These are phyloP conservation scores for Antheraea mylitta DNA, from an alignment of 1,140 invertebrate genomes.

Conservation along the genomic window DNA sequence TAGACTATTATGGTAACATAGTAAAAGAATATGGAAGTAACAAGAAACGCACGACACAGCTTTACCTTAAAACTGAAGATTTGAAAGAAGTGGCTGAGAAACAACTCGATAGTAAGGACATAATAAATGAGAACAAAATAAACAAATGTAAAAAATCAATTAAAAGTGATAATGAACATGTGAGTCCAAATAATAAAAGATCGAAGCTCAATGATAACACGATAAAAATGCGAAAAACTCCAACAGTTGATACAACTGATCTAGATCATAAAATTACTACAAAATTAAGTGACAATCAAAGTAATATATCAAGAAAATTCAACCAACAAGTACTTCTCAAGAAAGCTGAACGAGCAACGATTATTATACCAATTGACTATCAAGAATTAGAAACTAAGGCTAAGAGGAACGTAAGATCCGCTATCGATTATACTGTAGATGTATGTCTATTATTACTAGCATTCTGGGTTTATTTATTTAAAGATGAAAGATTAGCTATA, in stretches of 20 bases:
- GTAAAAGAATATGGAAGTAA: constrained; percentile 83
- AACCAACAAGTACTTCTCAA: constrained; percentile 53
- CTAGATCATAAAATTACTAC: constrained; percentile 31
- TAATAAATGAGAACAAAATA: constrained; percentile 16
- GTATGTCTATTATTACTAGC: constrained; percentile 85
- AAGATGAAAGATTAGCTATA: constrained; percentile 86
- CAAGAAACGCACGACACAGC: constrained; percentile 76
- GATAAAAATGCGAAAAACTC: constrained; percentile 24
- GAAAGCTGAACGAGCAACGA: constrained; percentile 64
- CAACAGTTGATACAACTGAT: constrained; percentile 20
- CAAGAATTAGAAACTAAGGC: constrained; percentile 79
- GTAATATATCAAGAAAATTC: constrained; percentile 48
- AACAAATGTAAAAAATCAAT: constrained; percentile 23
- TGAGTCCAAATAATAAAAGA: constrained; percentile 28
- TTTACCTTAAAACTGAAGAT: constrained; percentile 83
- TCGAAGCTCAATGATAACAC: constrained; percentile 23
- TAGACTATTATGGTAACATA: constrained; percentile 90
- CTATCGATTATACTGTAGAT: constrained; percentile 85
- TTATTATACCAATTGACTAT: constrained; percentile 74
- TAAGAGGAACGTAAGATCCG: constrained; percentile 82
- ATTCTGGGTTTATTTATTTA: constrained; percentile 88
- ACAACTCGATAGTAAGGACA: constrained; percentile 39
- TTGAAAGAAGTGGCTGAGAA: constrained; percentile 80
- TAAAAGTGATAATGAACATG: constrained; percentile 23
- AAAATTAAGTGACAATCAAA: constrained; percentile 42